Percentiles rank a stretch among this genome's conserved stretches.
Conservation (phyloP, 2,888 invertebrate species). For the Proisotoma minuta region DNA sequence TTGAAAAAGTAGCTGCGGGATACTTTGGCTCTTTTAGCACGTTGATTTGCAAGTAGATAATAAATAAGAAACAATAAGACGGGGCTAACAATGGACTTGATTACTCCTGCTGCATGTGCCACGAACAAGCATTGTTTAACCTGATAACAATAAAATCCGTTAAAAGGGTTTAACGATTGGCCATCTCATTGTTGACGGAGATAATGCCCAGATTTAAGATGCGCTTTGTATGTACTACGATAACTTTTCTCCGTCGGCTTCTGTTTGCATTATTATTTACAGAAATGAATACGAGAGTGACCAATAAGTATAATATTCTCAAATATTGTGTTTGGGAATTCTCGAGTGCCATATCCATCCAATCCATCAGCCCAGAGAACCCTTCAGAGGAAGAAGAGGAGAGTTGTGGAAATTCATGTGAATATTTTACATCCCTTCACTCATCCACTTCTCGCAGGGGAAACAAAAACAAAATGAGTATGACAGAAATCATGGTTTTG, state of each 20-base stretch:
- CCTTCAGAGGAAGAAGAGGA: too few species aligned
- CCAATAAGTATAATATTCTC: too few species aligned
- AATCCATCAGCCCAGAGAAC: conserved; percentile 1
- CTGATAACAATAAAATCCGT: neutral
- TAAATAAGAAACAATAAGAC: conserved; percentile 2
- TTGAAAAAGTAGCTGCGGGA: conserved; percentile 26
- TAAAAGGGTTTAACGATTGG: neutral
- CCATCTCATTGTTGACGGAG: neutral
- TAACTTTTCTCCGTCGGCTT: neutral
- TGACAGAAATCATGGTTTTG: neutral
- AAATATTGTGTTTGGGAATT: neutral
- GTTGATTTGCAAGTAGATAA: conserved; percentile 4
- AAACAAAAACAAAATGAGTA: conserved; percentile 4
- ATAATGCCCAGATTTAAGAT: neutral
- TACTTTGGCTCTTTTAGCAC: conserved; percentile 25
- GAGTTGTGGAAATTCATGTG: too few species aligned
- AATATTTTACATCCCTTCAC: neutral
- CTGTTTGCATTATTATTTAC: neutral
- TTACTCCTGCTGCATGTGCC: neutral
- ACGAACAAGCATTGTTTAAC: conserved; percentile 2
- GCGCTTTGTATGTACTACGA: neutral
- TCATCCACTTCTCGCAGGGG: neutral
- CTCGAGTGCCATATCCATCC: too few species aligned
- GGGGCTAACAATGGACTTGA: conserved; percentile 1
- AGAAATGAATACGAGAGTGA: too few species aligned